These are phyloP conservation scores for Pluvianellus socialis DNA, from an alignment of 2,113 vertebrate species.

Conservation along the genomic window DNA sequence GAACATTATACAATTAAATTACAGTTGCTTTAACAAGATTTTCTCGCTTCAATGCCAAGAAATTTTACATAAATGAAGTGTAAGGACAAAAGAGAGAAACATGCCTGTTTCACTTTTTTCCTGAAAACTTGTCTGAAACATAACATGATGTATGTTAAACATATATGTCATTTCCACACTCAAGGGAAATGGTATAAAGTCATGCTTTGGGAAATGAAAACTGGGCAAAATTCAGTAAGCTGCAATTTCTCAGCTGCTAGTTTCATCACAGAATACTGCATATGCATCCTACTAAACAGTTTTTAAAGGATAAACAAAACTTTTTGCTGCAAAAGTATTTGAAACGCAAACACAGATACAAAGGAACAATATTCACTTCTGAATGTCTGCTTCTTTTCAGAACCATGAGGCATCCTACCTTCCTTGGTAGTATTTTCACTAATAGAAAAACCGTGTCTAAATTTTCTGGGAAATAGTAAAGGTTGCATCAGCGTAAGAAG, in stretches of 20 bases:
- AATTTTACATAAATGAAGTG: neutral
- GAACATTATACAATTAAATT: neutral
- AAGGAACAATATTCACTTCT: slow-evolving; percentile 47
- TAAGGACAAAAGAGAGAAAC: neutral
- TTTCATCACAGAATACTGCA: neutral
- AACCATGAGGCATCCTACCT: neutral
- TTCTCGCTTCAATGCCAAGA: neutral
- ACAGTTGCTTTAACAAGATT: neutral
- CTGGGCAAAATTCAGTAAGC: neutral
- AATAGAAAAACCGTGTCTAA: neutral
- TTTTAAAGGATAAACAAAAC: neutral
- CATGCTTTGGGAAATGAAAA: neutral
- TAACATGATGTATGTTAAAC: neutral
- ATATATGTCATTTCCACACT: neutral
- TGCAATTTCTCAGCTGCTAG: neutral
- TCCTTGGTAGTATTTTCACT: slow-evolving; percentile 4
- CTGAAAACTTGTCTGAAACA: neutral
- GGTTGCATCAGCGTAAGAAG: slow-evolving; percentile 79
- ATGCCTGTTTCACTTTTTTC: neutral
- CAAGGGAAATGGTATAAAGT: neutral
- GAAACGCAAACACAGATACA: neutral
- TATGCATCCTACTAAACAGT: neutral
- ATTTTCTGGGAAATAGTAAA: slow-evolving; percentile 73
- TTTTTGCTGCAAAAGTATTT: neutral
- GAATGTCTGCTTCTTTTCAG: slow-evolving; percentile 5